Base-by-base conservation (phyloP, 2,888 invertebrate species). In the Parascotia fuliginaria region DNA sequence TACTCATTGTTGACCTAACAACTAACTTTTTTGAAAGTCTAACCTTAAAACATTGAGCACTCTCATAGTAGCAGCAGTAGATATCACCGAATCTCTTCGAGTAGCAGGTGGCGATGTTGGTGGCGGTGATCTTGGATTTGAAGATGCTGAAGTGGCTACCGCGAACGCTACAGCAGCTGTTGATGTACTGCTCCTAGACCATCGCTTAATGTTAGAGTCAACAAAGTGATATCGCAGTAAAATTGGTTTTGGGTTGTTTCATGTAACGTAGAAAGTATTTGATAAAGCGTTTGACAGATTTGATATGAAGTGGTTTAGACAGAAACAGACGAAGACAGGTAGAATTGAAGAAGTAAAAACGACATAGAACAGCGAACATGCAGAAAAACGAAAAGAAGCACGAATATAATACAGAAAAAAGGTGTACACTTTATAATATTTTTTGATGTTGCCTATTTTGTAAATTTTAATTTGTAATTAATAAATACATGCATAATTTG, bases 21-120 rank as follows among this genome's bases (percentile, higher is more conserved):
- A 19, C 0, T 14, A 15, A 9, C 14, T 41, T n/a, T n/a, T n/a
- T n/a, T n/a, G n/a, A n/a, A n/a, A n/a, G n/a, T n/a, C 44, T 55
- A 33, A 94, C 94, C 94, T 94, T 37, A 98, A 91, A 1, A 98
- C 97, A 81, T 97, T 97, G 0, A 98, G 93, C 0, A 98, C 98
- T 54, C 98, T 88, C 97, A 98, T 98, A 0, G 97, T 98, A 45
- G 97, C 97, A n/a, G 98, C 98, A 3, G 97, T 97, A 33, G 97
- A 97, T 80, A 97, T 96, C 33, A 97, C 95, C 6, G 95, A 96
- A 73, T 96, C 96, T 58, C 89, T 71, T 47, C 90, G 73, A 0
- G 83, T 76, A 5, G 90, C 90, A 27, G 94, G 93, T 27, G 95
- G 91, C 0, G 91, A 91, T 0, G 82, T 85, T 0, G 89, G 81